Evolutionary conservation across 2,113 vertebrate genomes (phyloP).

Genomic region (Lutjanus erythropterus): DNA sequence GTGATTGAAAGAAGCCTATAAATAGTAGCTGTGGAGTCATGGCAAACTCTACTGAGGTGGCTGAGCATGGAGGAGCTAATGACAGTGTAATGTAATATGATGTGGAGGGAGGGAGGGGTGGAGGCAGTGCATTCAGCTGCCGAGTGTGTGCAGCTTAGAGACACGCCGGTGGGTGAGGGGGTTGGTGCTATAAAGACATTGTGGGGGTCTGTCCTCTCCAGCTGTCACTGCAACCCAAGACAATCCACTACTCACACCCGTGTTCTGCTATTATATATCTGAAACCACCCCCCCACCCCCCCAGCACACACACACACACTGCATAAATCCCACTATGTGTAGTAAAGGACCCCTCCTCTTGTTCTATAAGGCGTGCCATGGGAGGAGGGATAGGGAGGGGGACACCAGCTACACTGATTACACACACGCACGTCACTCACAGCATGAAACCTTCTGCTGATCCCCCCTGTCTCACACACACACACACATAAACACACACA

Average conservation of each 20-base stretch:
- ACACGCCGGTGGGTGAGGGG: background rate
- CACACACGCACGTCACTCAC: slow-evolving; percentile 46
- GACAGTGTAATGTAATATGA: slow-evolving; percentile 67
- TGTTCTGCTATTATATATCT: slow-evolving; percentile 37
- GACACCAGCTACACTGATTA: slow-evolving; percentile 43
- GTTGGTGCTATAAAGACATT: slow-evolving; percentile 46
- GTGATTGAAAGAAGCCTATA: slow-evolving; percentile 39
- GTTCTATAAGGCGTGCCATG: slow-evolving; percentile 12
- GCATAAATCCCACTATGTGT: slow-evolving; percentile 47
- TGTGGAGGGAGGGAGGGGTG: slow-evolving; percentile 43
- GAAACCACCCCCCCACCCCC: slow-evolving; percentile 26
- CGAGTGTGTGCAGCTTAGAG: slow-evolving; percentile 36
- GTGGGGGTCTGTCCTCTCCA: slow-evolving; percentile 63
- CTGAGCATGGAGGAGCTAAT: slow-evolving; percentile 48
- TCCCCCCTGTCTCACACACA: slow-evolving; percentile 3
- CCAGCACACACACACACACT: slow-evolving; percentile 11
- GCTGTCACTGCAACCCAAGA: slow-evolving; percentile 67
- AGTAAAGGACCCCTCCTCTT: slow-evolving; percentile 40
- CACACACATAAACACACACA: slow-evolving; percentile 31
- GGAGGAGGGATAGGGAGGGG: background rate
- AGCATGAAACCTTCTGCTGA: slow-evolving; percentile 49
- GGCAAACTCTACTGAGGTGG: slow-evolving; percentile 37
- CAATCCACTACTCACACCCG: slow-evolving; percentile 56
- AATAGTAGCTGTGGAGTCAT: slow-evolving; percentile 57
- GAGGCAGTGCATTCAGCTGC: slow-evolving; percentile 61